A percentile compares a stretch with the other conserved stretches of the same genome.
Evolutionary conservation across 2,113 vertebrate species (phyloP).

Genomic region (Protomyctophum bolini): DNA sequence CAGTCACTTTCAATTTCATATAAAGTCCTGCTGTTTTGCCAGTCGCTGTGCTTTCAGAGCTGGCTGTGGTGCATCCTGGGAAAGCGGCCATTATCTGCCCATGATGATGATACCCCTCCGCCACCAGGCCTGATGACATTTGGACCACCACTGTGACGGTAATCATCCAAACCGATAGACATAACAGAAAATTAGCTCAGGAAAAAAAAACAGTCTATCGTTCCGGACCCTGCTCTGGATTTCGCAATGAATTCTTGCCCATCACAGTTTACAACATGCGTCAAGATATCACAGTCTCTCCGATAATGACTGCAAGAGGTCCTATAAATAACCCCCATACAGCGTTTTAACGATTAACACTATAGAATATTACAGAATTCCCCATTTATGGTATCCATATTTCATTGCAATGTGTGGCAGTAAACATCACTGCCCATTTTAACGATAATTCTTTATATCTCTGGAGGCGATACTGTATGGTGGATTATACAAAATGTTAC

Average conservation of each 20-base stretch:
- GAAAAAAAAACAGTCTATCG: slow-evolving; percentile 15
- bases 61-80: slow-evolving; percentile 20
- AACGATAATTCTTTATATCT: slow-evolving; percentile 35
- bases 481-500: slow-evolving; percentile 40
- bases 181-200: slow-evolving; percentile 27
- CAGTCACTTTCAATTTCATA: slow-evolving; percentile 8
- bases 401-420: slow-evolving; percentile 44
- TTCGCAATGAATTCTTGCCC: neutral
- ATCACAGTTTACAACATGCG: slow-evolving; percentile 33
- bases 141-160: slow-evolving; percentile 19
- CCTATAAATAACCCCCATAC: slow-evolving; percentile 34
- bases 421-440: slow-evolving; percentile 28
- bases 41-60: neutral
- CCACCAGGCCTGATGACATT: slow-evolving; percentile 32
- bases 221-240: neutral
- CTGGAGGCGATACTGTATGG: slow-evolving; percentile 1
- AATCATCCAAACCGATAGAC: slow-evolving; percentile 49
- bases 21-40: neutral
- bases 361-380: slow-evolving; percentile 35
- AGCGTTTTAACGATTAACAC: slow-evolving; percentile 31
- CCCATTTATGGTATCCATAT: slow-evolving; percentile 45
- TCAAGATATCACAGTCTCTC: slow-evolving; percentile 29
- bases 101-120: slow-evolving; percentile 29
- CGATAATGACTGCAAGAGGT: slow-evolving; percentile 40
- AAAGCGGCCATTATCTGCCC: slow-evolving; percentile 28